Evolutionary conservation across 2,888 invertebrate genomes (phyloP), one percentile per base, ranked within the genome.

Genomic region (Craniophora ligustri): DNA sequence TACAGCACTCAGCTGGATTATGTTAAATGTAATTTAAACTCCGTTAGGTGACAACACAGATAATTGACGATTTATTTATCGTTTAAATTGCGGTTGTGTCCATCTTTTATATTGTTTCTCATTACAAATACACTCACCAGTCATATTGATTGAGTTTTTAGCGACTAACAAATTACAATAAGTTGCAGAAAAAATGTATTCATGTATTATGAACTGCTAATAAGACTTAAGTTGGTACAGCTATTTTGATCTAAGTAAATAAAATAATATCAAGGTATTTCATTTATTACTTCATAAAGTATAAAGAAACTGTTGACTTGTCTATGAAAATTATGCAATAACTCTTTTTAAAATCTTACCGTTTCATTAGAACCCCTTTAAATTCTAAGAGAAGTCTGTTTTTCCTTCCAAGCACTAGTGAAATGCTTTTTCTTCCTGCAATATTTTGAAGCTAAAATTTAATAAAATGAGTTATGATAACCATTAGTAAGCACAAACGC

Each of bases 1-100:
- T 19, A 26, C 10, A 31, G 28, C 15, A 31, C 16, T 15, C 36
- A 16, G 26, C 18, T 13, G 32, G 39, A 61, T 44, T 45, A 61
- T 44, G 40, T 67, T 41, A 44, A 54, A 50, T 59, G 30, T 49
- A 48, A 39, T 50, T 39, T 30, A 16, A 53, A 28, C 23, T 16
- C 16, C 10, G 15, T 31, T 26, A 14, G 6, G 19, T 48, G 62
- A 63, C 47, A 53, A 47, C 44, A 63, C 14, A n/a, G 5, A n/a
- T 48, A 34, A 26, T 16, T 30, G 11, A 18, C 36, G 26, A 46
- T 39, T 41, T 46, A 18, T 42, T 51, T 26, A 39, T 30, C 18
- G 16, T 46, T 51, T 51, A 15, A 53, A 67, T 47, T 39, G 35
- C 44, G 50, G 40, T 31, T 42, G 50, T 36, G 16, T 30, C 13